Base-by-base conservation (phyloP, 2,888 invertebrate species). In the Eustalomyia histrio region DNA sequence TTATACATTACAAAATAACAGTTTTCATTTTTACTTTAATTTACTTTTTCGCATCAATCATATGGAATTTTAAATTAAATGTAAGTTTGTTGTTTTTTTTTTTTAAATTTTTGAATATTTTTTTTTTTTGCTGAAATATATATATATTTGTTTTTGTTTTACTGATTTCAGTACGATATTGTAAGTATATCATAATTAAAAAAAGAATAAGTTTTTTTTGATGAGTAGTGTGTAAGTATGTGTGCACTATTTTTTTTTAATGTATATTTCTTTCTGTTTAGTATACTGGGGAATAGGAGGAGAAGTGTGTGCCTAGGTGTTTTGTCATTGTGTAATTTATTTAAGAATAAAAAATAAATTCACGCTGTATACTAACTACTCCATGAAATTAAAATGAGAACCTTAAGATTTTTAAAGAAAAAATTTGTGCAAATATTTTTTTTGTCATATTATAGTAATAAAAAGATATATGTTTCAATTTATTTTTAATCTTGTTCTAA, bases 1-100 rank as follows among this genome's bases (percentile, higher is more conserved):
- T 89, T 89, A 88, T 90, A 90, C 89, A 90, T 87, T 90, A 90
- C 88, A 90, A 90, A 90, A 90, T 90, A 90, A 90, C 89, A 89
- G 86, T 86, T 86, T 71, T 76, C 63, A 64, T 72, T 53, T 29
- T 29, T 29, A 29, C 29, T 29, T 67, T 74, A 65, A 29, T 83
- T 82, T 82, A 79, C 75, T 80, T 84, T 76, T 55, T 65, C 67
- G 63, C 60, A 72, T 80, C 57, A 71, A 79, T 78, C 67, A 65
- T 61, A 10, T 78, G 50, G 60, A 73, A 52, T 69, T 75, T 14
- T 39, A 67, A 65, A 78, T 47, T 58, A 74, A 65, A 74, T 60
- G 52, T 75, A 47, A 74, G 50, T 53, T 55, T 53, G n/a, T 53
- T 65, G 57, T 24, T 60, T 86, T 10, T 80, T 83, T 84, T 84